Conservation (phyloP, 2,888 invertebrate species). For the Hypolimnas misippus region DNA sequence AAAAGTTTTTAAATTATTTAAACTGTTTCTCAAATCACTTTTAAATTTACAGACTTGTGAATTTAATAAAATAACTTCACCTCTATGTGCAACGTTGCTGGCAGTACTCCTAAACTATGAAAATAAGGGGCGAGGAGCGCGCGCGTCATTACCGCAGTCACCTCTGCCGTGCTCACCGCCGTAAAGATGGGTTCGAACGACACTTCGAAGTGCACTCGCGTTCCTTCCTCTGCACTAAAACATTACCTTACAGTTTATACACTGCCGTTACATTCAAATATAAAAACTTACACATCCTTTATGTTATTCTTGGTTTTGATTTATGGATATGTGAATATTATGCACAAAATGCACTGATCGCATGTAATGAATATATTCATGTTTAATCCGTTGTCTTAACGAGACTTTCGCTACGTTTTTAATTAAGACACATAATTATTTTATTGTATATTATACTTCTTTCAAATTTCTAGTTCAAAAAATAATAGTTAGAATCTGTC, state of each 20-base stretch:
- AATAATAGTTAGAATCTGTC: no score
- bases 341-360: neutral
- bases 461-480: no score
- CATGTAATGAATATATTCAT: no score
- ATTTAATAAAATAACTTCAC: slow-evolving; percentile 48
- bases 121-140: slow-evolving; percentile 82
- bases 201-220: slow-evolving; percentile 93
- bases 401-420: no score
- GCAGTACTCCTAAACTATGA: slow-evolving; percentile 60
- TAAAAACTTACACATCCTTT: neutral
- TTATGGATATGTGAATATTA: neutral
- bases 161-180: slow-evolving; percentile 86
- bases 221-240: slow-evolving; percentile 80
- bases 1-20: no score
- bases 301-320: neutral
- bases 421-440: no score
- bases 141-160: slow-evolving; percentile 86
- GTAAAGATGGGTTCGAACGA: slow-evolving; percentile 91
- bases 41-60: neutral
- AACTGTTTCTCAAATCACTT: neutral
- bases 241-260: neutral
- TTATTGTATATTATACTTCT: no score
- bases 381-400: no score
- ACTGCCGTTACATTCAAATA: neutral
- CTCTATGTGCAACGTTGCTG: slow-evolving; percentile 73